phyloP scores from a whole-genome alignment of 2,797 vertebrate genomes.

The Microctenopoma lineatum region DNA sequence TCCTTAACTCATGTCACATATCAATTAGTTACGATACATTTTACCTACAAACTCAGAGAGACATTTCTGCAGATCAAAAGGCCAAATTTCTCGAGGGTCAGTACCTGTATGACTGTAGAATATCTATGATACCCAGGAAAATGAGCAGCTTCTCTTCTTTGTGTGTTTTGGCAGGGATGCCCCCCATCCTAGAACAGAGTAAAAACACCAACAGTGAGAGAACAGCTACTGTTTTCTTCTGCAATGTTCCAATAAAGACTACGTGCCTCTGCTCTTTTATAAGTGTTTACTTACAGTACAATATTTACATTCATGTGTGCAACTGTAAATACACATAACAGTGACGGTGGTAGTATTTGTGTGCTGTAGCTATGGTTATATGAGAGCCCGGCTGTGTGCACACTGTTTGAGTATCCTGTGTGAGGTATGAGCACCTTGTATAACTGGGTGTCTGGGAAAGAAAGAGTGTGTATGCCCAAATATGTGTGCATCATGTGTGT shows the following conservation, averaged over 20 bases:
- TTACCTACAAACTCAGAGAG: not conserved
- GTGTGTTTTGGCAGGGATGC: slow-evolving; percentile 96
- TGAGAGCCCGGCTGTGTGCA: slow-evolving; percentile 37
- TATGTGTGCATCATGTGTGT: slow-evolving; percentile 44
- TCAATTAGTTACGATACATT: not conserved
- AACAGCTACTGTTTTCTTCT: slow-evolving; percentile 20
- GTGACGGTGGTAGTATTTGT: slow-evolving; percentile 66
- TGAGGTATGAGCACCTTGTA: slow-evolving; percentile 34
- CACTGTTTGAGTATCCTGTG: slow-evolving; percentile 21
- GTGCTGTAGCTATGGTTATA: slow-evolving; percentile 67
- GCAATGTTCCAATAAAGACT: slow-evolving; percentile 47
- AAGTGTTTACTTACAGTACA: slow-evolving; percentile 52
- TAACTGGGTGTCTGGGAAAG: slow-evolving; percentile 34
- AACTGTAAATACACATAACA: slow-evolving; percentile 50
- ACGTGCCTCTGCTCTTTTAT: slow-evolving; percentile 17
- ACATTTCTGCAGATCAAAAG: not conserved
- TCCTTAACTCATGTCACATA: not conserved
- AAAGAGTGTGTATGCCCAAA: slow-evolving; percentile 46
- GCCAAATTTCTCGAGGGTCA: not conserved
- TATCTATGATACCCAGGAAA: slow-evolving; percentile 98
- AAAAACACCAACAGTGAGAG: slow-evolving; percentile 46
- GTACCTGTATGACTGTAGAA: slow-evolving; percentile 97
- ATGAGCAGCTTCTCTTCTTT: slow-evolving; percentile 95
- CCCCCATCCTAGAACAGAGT: slow-evolving; percentile 90
- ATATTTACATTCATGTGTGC: slow-evolving; percentile 51